phyloP scores from a whole-genome alignment of 2,113 vertebrate species.

The Barnardius zonarius region DNA sequence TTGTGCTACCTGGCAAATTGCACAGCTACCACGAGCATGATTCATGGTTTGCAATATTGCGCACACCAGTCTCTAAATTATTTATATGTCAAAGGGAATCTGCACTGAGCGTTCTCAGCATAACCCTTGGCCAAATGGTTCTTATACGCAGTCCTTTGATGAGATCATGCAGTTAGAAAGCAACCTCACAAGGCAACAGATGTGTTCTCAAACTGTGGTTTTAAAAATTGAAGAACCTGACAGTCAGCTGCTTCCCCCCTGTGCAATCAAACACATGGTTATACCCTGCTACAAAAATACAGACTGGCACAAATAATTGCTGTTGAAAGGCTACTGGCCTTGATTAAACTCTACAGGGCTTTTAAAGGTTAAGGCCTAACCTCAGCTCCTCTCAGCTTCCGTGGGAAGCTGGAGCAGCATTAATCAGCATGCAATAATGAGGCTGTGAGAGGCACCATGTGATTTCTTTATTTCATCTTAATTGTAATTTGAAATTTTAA shows the following conservation, averaged over 20 bases:
- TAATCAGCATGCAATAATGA: conserved; percentile 56
- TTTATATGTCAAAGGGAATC: not conserved
- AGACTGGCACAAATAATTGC: not conserved
- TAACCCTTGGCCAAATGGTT: not conserved
- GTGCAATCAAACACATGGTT: not conserved
- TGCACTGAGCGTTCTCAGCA: not conserved
- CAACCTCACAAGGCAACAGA: not conserved
- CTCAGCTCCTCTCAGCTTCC: not conserved
- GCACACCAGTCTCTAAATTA: not conserved
- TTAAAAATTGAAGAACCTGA: not conserved
- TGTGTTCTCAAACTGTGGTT: not conserved
- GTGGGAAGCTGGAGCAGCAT: not conserved
- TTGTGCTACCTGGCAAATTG: not conserved
- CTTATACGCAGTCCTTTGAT: not conserved
- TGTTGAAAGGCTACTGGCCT: not conserved
- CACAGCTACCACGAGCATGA: not conserved
- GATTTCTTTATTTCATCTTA: conserved; percentile 56
- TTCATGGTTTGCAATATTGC: not conserved
- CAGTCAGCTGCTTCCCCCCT: not conserved
- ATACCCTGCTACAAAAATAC: not conserved
- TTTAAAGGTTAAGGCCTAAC: conserved; percentile 18
- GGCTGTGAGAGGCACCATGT: not conserved
- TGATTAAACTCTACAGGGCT: not conserved
- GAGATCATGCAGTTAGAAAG: not conserved
- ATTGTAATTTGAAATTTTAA: conserved; percentile 60